These are phyloP conservation scores for Channa argus DNA, from an alignment of 2,113 vertebrate genomes.

Conservation along the genomic window DNA sequence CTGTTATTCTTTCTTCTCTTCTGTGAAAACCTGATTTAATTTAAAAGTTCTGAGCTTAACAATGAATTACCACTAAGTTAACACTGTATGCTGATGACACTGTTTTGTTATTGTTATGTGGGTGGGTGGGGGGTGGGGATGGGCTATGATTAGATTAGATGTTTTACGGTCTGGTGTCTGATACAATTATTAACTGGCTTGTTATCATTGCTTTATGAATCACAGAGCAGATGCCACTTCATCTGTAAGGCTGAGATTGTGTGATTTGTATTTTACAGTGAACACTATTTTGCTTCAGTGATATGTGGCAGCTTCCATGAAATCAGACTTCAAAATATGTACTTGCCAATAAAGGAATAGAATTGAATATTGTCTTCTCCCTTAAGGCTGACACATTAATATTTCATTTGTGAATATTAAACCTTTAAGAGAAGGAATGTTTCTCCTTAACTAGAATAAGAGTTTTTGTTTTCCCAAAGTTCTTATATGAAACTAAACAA, in stretches of 20 bases:
- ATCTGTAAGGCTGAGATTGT: constrained; percentile 76
- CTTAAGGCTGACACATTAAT: constrained; percentile 54
- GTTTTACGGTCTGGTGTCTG: constrained; percentile 67
- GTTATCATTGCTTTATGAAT: constrained; percentile 72
- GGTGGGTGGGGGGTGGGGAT: constrained; percentile 40
- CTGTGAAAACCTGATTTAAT: constrained; percentile 53
- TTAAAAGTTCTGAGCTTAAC: constrained; percentile 52
- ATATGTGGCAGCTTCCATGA: constrained; percentile 81
- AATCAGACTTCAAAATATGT: constrained; percentile 73
- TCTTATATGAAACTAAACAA: constrained; percentile 16
- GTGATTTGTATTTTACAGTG: constrained; percentile 82
- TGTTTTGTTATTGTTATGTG: constrained; percentile 69
- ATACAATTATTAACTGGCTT: constrained; percentile 68
- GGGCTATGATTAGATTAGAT: constrained; percentile 55
- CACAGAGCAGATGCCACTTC: constrained; percentile 77
- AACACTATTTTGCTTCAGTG: constrained; percentile 82
- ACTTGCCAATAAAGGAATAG: constrained; percentile 68
- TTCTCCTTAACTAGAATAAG: neutral
- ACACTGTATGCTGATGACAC: constrained; percentile 77
- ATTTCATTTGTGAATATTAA: constrained; percentile 54
- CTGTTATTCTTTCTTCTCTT: constrained; percentile 19
- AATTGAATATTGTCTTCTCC: constrained; percentile 68
- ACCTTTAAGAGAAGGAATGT: constrained; percentile 28
- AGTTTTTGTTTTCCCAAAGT: constrained; percentile 19
- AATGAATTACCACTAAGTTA: constrained; percentile 66